Evolutionary conservation across 2,888 invertebrate species (phyloP).

Genomic region (Myopa testacea): DNA sequence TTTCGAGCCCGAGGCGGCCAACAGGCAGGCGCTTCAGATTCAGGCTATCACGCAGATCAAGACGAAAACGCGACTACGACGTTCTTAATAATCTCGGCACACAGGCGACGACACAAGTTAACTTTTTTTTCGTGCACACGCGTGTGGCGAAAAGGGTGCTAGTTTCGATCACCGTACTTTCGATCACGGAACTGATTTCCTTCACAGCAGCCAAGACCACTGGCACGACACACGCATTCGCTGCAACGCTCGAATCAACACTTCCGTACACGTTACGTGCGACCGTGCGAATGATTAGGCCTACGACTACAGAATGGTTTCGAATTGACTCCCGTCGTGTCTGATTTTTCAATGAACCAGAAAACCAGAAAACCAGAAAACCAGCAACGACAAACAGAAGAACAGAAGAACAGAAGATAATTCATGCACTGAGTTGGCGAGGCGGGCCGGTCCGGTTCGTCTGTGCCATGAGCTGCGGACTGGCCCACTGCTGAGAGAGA

Average conservation of each 20-base stretch:
- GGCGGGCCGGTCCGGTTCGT: constrained; percentile 31
- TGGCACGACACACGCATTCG: background rate
- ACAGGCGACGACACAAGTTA: background rate
- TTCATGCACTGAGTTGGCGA: constrained; percentile 42
- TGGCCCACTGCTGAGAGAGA: constrained; percentile 8
- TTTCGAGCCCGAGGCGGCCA: constrained; percentile 64
- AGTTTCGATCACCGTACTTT: background rate
- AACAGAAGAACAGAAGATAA: constrained; percentile 43
- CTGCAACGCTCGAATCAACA: constrained; percentile 8
- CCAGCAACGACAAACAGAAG: constrained; percentile 47
- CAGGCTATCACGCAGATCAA: background rate
- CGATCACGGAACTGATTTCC: background rate
- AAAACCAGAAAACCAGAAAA: constrained; percentile 46
- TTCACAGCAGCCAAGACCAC: background rate
- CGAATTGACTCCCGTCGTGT: constrained; percentile 61
- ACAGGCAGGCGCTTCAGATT: background rate
- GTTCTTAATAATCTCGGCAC: background rate
- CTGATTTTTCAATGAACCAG: constrained; percentile 52
- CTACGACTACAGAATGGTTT: constrained; percentile 67
- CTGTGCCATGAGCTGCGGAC: background rate
- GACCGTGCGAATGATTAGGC: constrained; percentile 65
- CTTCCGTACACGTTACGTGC: constrained; percentile 46
- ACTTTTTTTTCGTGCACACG: background rate
- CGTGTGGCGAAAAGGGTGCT: background rate
- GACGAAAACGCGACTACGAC: background rate